A percentile compares a stretch with the other conserved stretches of the same genome.
Evolutionary conservation across 2,888 invertebrate genomes (phyloP).

Genomic region (Horisme vitalbata): DNA sequence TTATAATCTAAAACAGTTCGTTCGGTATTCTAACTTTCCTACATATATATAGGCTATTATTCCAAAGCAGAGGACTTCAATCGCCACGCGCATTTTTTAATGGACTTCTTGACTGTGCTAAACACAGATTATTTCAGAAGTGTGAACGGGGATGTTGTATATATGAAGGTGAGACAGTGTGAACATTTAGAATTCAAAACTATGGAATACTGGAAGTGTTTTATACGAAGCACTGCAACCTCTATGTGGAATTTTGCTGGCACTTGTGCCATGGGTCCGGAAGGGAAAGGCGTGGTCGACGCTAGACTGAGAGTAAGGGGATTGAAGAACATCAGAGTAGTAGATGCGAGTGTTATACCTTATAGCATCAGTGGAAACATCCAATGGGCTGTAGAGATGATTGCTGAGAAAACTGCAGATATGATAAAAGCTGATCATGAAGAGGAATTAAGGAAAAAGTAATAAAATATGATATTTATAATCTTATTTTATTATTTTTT

Average conservation of each 20-base stretch:
- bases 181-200: not conserved
- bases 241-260: not conserved
- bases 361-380: not conserved
- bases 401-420: slow-evolving; percentile 1
- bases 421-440: not conserved
- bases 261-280: not conserved
- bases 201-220: not conserved
- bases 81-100: not conserved
- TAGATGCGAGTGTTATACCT: slow-evolving; percentile 2
- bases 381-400: not conserved
- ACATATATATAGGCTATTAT: too few relatives aligned
- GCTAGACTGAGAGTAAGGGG: not conserved
- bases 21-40: too few relatives aligned
- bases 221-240: not conserved
- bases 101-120: not conserved
- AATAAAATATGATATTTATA: too few relatives aligned
- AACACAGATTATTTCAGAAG: not conserved
- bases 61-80: not conserved
- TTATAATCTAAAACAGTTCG: too few relatives aligned
- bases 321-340: not conserved
- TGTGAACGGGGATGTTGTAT: not conserved
- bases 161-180: not conserved
- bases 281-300: not conserved
- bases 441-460: not conserved
- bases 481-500: too few relatives aligned